Evolutionary conservation across 2,797 vertebrate species (phyloP).

Genomic region (Scolopax bukidnonensis): DNA sequence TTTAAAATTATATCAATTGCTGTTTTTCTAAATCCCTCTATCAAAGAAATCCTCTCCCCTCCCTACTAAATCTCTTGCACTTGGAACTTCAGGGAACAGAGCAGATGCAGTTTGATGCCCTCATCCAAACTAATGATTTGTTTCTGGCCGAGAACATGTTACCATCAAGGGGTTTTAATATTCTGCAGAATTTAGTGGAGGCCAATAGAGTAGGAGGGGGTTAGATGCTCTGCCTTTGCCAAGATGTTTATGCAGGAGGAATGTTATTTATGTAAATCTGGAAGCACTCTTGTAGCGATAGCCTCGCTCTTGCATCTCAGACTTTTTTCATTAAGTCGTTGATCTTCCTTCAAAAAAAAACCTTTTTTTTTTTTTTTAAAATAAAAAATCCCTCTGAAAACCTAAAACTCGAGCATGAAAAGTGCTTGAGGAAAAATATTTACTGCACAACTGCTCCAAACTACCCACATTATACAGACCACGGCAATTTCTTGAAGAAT

Average conservation of each 20-base stretch:
- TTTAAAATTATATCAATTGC: slow-evolving; percentile 30
- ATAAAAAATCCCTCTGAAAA: slow-evolving; percentile 53
- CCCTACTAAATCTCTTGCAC: slow-evolving; percentile 60
- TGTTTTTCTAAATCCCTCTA: slow-evolving; percentile 9
- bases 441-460: slow-evolving; percentile 61
- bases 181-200: slow-evolving; percentile 64
- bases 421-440: slow-evolving; percentile 65
- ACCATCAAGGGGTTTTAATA: slow-evolving; percentile 66
- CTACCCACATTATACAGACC: slow-evolving; percentile 68
- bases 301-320: slow-evolving; percentile 71
- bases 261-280: slow-evolving; percentile 80
- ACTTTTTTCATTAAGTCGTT: slow-evolving; percentile 76
- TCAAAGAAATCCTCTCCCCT: slow-evolving; percentile 47
- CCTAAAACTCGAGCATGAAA: slow-evolving; percentile 22
- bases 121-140: slow-evolving; percentile 78
- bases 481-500: slow-evolving; percentile 51
- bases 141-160: slow-evolving; percentile 75
- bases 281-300: slow-evolving; percentile 64
- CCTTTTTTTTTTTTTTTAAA: not conserved
- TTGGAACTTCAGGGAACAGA: slow-evolving; percentile 56
- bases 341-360: slow-evolving; percentile 69
- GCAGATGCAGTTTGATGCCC: slow-evolving; percentile 67
- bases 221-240: slow-evolving; percentile 65
- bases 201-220: slow-evolving; percentile 73
- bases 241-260: slow-evolving; percentile 78